Evolutionary conservation across 2,888 invertebrate species (phyloP).

Genomic region (Lasioglossum oenotherae): DNA sequence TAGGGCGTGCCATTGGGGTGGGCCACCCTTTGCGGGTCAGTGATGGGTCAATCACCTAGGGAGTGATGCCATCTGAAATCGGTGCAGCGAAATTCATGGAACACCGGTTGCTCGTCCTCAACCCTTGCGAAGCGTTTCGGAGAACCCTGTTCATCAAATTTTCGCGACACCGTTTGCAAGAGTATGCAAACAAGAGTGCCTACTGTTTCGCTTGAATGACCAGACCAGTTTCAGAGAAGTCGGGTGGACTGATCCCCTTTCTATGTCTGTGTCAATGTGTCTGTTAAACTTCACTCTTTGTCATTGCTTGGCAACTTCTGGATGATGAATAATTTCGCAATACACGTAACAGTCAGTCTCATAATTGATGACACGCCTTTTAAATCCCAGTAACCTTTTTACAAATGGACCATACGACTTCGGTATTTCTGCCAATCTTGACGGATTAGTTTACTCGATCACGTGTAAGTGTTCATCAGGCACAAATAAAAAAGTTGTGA

Average conservation of each 20-base stretch:
- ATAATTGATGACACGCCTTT: too few species aligned
- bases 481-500: too few species aligned
- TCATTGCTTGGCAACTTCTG: background rate
- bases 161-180: background rate
- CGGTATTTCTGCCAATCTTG: too few species aligned
- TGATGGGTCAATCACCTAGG: conserved; percentile 14
- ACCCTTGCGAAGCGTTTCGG: background rate
- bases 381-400: too few species aligned
- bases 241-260: background rate
- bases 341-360: background rate
- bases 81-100: conserved; percentile 39
- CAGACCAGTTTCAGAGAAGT: background rate
- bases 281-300: background rate
- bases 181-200: background rate
- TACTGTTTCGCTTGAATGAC: background rate
- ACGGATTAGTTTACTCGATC: too few species aligned
- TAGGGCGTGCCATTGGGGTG: background rate
- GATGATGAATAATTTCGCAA: background rate
- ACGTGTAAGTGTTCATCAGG: too few species aligned
- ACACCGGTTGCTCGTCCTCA: conserved; percentile 49
- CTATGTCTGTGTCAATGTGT: background rate
- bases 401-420: too few species aligned
- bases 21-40: conserved; percentile 8
- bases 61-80: background rate
- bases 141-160: background rate